Base-by-base conservation (phyloP, 2,888 invertebrate genomes). In the Teinopalpus imperialis region DNA sequence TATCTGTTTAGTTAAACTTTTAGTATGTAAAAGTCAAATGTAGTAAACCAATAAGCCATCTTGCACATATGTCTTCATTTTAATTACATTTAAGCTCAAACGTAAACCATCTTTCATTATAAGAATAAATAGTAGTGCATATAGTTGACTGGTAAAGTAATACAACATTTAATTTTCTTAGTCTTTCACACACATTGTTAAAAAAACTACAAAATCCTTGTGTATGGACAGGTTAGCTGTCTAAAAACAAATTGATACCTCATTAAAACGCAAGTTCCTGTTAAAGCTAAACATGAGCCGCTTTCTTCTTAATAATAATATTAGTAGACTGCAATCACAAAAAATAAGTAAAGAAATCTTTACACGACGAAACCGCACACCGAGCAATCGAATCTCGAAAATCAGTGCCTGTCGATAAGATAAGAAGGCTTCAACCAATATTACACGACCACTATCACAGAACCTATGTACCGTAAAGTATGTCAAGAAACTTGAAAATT, bases 321-420 rank as follows among this genome's bases (percentile, higher is more conserved):
- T 50, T 54, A n/a, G n/a, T n/a, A 63, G 41, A 50, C 47, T 43
- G 51, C 48, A 34, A 42, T 41, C 36, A 41, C 23, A 35, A 47
- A 41, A 47, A 36, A 36, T 21, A 35, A 34, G 30, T 29, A 29
- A 47, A 47, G 35, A 41, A 42, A 47, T 36, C 49, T 48, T 41
- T 37, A 50, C 49, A 46, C 45, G 57, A 65, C 66, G 71, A 80
- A 86, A 86, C 85, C 83, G 83, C 86, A 86, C 85, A 86, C 82
- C 69, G 47, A 76, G 79, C 67, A 66, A 69, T 72, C 57, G 64
- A 78, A 82, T 85, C 85, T 77, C 70, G 66, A 78, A 57, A 82
- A 85, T 83, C 83, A 80, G 74, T 74, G 73, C 74, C 76, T 73
- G 63, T 62, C 69, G 83, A 86, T 85, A 81, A 88, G 83, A 87